These are phyloP conservation scores for Gasteruption jaculator DNA, from an alignment of 2,888 invertebrate genomes.

Conservation along the genomic window DNA sequence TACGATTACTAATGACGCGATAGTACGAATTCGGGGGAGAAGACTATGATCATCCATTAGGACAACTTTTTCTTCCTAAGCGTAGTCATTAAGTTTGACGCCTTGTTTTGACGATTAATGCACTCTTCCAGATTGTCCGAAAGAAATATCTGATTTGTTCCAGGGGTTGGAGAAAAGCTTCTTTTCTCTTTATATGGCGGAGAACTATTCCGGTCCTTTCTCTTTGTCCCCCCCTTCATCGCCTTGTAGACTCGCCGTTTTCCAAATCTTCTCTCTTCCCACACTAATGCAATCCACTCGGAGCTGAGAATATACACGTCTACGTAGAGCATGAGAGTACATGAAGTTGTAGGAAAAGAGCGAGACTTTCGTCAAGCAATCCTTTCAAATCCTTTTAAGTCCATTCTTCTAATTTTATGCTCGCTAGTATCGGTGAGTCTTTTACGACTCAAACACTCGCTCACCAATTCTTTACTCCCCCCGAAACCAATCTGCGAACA, in stretches of 20 bases:
- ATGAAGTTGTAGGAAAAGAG: conserved; percentile 18
- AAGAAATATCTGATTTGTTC: too few species aligned
- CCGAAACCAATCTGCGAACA: conserved; percentile 29
- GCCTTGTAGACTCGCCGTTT: conserved; percentile 7
- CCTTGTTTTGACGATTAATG: conserved; percentile 28
- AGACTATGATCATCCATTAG: conserved; percentile 37
- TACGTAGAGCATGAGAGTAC: conserved; percentile 16
- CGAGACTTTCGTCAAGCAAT: conserved; percentile 29
- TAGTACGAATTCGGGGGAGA: conserved; percentile 29
- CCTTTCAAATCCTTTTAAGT: conserved; percentile 43
- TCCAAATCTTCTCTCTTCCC: neutral
- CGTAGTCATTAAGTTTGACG: conserved; percentile 29
- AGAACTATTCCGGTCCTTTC: conserved; percentile 8
- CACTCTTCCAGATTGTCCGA: conserved; percentile 25
- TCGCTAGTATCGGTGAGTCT: conserved; percentile 31
- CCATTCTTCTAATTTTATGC: conserved; percentile 45
- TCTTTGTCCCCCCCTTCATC: too few species aligned
- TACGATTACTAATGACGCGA: conserved; percentile 38
- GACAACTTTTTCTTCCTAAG: conserved; percentile 32
- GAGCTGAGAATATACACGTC: conserved; percentile 25
- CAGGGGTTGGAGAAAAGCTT: too few species aligned
- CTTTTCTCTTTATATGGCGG: neutral
- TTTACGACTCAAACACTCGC: conserved; percentile 36
- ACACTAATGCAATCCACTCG: conserved; percentile 32
- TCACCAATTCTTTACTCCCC: too few species aligned